Base-by-base conservation (phyloP, 2,113 vertebrate species). In the Pardalotus punctatus region DNA sequence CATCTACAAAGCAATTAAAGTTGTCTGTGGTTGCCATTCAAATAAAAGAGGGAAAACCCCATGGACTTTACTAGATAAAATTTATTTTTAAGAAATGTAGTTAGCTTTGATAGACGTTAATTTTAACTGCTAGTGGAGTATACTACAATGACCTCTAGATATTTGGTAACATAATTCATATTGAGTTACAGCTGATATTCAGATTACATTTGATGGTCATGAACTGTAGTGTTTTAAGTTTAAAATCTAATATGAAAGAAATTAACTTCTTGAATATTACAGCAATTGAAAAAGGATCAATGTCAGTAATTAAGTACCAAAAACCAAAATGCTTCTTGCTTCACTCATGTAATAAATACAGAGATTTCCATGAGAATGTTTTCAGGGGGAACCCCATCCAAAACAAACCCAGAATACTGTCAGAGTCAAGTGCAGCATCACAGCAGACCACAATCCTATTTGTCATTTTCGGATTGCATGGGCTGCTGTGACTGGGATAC, bases 11-110 rank as follows among this genome's bases (percentile, higher is more conserved):
- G 94, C 95, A 92, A 96, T 91, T 96, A 91, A 95, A 96, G 88
- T 88, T 89, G 96, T 96, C 97, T 98, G 96, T 97, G 97, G 97
- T 95, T 82, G 90, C 85, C 78, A 88, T 93, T 94, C 95, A 97
- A 97, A 97, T 61, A 87, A 96, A 97, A 97, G 72, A 88, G 82
- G 83, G 76, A 47, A 89, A 83, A 93, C 60, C 14, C 40, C 77
- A 89, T 78, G 45, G 43, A 84, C 80, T 67, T 86, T 24, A 90
- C 57, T 79, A 88, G 92, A 94, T 88, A 92, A 95, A 96, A 96
- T 91, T 89, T 79, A 97, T 94, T 91, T 84, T 91, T 60, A 83
- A 84, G 81, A 94, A 88, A 31, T 35, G 48, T 81, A 96, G 94
- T 95, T 87, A 95, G 86, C 87, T 97, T 70, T 92, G 54, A 97